A percentile compares a stretch with the other conserved stretches of the same genome.
Evolutionary conservation across 2,888 invertebrate species (phyloP).

Genomic region (Caenorhabditis becei): DNA sequence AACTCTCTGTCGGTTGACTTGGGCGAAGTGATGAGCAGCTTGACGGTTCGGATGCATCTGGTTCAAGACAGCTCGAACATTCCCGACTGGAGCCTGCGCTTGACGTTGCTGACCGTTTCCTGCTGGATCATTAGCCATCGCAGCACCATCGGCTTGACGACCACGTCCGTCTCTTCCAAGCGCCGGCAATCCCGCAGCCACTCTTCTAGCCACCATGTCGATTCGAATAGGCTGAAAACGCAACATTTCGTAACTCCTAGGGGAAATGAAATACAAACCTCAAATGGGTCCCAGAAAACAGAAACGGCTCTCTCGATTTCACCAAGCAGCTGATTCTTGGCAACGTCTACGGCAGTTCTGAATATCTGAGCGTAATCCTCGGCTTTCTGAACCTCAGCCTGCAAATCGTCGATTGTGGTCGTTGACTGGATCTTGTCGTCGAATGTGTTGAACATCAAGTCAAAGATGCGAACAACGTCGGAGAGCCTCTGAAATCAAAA

Average conservation of each 20-base stretch:
- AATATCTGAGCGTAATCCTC: constrained; percentile 21
- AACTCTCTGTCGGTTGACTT: constrained; percentile 15
- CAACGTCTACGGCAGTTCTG: background rate
- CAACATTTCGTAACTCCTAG: background rate
- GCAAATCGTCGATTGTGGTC: constrained; percentile 42
- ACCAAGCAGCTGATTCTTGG: background rate
- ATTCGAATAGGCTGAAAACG: constrained; percentile 5
- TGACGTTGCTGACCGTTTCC: too few species aligned
- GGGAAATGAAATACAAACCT: too few species aligned
- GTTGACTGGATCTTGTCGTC: constrained; percentile 29
- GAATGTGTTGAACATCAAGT: constrained; percentile 20
- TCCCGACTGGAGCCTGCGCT: background rate
- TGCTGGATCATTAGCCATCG: background rate
- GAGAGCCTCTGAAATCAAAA: constrained; percentile 12
- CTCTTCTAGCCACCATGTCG: constrained; percentile 11
- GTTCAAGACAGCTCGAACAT: background rate
- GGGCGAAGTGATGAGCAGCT: constrained; percentile 13
- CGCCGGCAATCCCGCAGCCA: background rate
- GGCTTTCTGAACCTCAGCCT: constrained; percentile 36
- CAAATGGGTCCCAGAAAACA: constrained; percentile 26
- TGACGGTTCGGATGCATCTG: background rate
- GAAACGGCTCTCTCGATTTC: constrained; percentile 3
- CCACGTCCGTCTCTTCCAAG: too few species aligned
- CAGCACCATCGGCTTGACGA: too few species aligned
- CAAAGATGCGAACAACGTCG: constrained; percentile 26